Evolutionary conservation across 2,888 invertebrate species (phyloP).

Genomic region (Acutogordius australiensis): DNA sequence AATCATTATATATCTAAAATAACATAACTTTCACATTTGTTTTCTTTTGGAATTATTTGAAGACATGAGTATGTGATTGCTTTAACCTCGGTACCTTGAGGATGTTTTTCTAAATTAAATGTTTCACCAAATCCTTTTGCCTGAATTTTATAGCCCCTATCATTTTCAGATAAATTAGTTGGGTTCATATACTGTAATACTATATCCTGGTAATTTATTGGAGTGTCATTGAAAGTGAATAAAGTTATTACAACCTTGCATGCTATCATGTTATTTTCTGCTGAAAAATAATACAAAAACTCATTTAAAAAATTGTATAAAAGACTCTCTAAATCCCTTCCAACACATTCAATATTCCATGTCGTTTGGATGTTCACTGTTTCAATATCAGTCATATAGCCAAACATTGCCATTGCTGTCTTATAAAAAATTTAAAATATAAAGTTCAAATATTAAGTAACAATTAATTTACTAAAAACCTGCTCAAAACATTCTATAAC

Average conservation of each 20-base stretch:
- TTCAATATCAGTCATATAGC: constrained; percentile 48
- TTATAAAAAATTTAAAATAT: constrained; percentile 15
- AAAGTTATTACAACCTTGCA: constrained; percentile 19
- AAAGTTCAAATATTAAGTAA: neutral
- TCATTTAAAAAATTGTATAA: constrained; percentile 78
- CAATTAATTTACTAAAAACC: constrained; percentile 15
- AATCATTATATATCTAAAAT: constrained; percentile 97
- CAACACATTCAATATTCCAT: constrained; percentile 52
- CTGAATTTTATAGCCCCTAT: constrained; percentile 36
- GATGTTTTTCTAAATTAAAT: constrained; percentile 64
- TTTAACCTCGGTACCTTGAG: constrained; percentile 81
- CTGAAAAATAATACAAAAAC: constrained; percentile 59
- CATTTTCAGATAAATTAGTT: constrained; percentile 23
- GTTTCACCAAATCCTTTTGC: constrained; percentile 44
- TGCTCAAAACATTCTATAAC: constrained; percentile 70
- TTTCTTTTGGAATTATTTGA: constrained; percentile 40
- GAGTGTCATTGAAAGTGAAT: constrained; percentile 41
- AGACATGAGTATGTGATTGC: constrained; percentile 97
- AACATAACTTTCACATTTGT: constrained; percentile 55
- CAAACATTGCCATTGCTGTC: constrained; percentile 71
- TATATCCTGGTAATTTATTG: constrained; percentile 57
- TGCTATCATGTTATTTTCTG: constrained; percentile 54
- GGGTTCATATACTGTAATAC: too few relatives aligned
- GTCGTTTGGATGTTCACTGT: constrained; percentile 41
- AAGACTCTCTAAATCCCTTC: constrained; percentile 53